Percentiles rank a stretch among this genome's conserved stretches.
Evolutionary conservation across 2,888 invertebrate genomes (phyloP).

Genomic region (Torymus texanus): DNA sequence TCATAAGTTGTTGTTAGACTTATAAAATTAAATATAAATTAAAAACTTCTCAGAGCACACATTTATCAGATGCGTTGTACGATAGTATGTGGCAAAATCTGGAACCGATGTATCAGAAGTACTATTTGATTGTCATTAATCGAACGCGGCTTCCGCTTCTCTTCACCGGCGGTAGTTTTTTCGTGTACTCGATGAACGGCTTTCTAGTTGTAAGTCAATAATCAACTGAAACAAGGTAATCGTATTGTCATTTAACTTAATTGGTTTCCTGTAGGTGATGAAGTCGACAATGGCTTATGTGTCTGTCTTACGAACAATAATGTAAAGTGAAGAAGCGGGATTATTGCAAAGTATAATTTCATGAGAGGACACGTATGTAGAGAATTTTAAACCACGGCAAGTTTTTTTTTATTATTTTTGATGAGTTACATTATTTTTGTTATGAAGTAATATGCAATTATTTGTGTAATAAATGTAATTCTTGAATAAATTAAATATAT

Average conservation of each 20-base stretch:
- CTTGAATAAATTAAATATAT: too few species aligned
- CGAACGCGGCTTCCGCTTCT: conserved; percentile 3
- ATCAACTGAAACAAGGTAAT: background rate
- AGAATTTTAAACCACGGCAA: too few species aligned
- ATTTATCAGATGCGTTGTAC: conserved; percentile 14
- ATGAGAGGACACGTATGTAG: too few species aligned
- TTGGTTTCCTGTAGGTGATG: background rate
- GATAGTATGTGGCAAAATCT: conserved; percentile 14
- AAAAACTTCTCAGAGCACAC: conserved; percentile 1
- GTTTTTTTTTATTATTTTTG: too few species aligned
- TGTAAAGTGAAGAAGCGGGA: background rate
- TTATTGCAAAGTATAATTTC: background rate
- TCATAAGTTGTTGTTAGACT: too few species aligned
- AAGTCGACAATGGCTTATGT: conserved; percentile 28
- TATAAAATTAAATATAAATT: too few species aligned
- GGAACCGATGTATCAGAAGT: background rate
- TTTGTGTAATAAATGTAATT: too few species aligned
- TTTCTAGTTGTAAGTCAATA: conserved; percentile 18
- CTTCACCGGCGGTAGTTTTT: conserved; percentile 16
- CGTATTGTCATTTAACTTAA: background rate
- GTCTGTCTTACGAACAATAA: conserved; percentile 7
- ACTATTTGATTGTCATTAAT: conserved; percentile 19
- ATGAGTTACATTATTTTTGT: too few species aligned
- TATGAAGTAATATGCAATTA: too few species aligned
- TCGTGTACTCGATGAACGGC: background rate